These are phyloP conservation scores for Odiellus spinosus DNA, from an alignment of 2,888 invertebrate species.

Conservation along the genomic window DNA sequence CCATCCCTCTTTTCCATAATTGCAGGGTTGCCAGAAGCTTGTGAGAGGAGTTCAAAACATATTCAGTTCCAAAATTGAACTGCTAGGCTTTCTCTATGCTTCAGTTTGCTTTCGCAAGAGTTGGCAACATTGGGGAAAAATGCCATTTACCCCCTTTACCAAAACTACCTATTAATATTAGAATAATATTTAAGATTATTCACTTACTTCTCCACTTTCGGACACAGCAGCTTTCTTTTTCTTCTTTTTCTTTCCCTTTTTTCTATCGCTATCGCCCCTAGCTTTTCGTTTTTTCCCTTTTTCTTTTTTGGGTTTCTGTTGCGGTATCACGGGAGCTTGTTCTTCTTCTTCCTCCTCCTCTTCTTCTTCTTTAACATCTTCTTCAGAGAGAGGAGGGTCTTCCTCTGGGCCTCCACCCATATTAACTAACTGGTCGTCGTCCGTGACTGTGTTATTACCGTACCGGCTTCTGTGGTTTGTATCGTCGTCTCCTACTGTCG, in stretches of 20 bases:
- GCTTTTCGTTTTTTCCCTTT: slow-evolving; percentile 79
- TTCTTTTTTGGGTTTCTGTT: slow-evolving; percentile 42
- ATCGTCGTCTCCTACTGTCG: slow-evolving; percentile 27
- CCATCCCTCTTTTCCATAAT: no score
- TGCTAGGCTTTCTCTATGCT: no score
- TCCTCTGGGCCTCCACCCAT: slow-evolving; percentile 10
- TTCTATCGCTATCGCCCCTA: slow-evolving; percentile 67
- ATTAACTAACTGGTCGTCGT: not conserved
- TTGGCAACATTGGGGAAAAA: no score
- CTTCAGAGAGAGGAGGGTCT: slow-evolving; percentile 4
- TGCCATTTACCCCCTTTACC: no score
- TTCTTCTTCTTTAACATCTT: slow-evolving; percentile 12
- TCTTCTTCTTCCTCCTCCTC: slow-evolving; percentile 18
- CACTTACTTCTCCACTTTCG: slow-evolving; percentile 47
- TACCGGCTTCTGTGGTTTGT: slow-evolving; percentile 45
- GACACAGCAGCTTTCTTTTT: slow-evolving; percentile 59
- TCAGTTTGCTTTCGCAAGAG: no score
- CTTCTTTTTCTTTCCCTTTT: slow-evolving; percentile 85
- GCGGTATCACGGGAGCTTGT: slow-evolving; percentile 13
- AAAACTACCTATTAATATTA: no score
- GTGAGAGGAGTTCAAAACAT: no score
- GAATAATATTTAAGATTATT: no score
- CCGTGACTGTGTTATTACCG: slow-evolving; percentile 58
- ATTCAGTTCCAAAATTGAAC: no score
- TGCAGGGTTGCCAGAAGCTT: no score